Evolutionary conservation across 1,140 invertebrate species (phyloP).

Genomic region (Hetaerina americana): DNA sequence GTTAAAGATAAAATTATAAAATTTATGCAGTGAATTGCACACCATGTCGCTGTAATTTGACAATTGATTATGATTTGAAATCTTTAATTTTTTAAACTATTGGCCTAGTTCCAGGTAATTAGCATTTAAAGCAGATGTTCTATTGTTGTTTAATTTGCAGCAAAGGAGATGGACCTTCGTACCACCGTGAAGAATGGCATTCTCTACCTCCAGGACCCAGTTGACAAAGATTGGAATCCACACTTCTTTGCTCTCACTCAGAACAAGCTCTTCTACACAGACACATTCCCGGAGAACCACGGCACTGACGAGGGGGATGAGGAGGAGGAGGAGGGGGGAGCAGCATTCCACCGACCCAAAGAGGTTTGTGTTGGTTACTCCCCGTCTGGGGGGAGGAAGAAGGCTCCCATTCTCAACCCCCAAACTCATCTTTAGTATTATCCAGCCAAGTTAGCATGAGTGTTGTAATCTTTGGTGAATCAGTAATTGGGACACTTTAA

Average conservation of each 20-base stretch:
- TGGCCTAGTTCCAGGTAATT: too few species aligned
- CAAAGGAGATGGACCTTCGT: constrained; percentile 66
- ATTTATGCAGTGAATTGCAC: too few species aligned
- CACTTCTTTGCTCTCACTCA: constrained; percentile 92
- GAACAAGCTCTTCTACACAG: constrained; percentile 77
- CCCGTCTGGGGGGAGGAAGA: too few species aligned
- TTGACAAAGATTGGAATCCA: constrained; percentile 82
- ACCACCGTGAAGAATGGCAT: constrained; percentile 87
- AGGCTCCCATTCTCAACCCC: too few species aligned
- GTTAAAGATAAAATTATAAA: too few species aligned
- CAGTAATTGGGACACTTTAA: too few species aligned
- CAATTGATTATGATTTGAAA: too few species aligned
- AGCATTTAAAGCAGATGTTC: too few species aligned
- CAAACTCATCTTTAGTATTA: too few species aligned
- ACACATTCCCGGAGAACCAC: constrained; percentile 30
- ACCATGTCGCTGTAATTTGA: too few species aligned
- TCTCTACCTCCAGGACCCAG: constrained; percentile 76
- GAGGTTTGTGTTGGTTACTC: constrained; percentile 23
- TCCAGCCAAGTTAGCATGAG: constrained; percentile 1
- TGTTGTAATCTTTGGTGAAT: too few species aligned
- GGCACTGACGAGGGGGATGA: constrained; percentile 44
- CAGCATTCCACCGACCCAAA: constrained; percentile 25
- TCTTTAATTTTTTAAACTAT: too few species aligned
- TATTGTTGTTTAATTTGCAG: constrained; percentile 21
- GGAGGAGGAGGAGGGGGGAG: constrained; percentile 36